Conservation (phyloP, 2,797 vertebrate species). For the Bradypus variegatus region DNA sequence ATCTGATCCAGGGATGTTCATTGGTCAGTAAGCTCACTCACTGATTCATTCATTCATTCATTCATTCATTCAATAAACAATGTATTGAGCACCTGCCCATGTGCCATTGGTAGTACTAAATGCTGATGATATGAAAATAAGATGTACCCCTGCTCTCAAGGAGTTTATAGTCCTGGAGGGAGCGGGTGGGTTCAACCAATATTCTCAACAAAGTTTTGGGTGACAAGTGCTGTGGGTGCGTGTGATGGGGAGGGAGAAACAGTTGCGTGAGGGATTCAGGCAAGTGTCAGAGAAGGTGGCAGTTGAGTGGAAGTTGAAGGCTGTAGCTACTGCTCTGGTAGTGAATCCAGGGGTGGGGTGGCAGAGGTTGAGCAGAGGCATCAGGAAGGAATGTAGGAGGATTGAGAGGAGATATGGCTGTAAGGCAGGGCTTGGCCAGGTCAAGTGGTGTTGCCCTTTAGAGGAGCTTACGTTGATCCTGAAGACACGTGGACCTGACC, state of each 20-base stretch:
- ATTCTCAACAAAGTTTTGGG: neutral
- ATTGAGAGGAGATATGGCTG: rapidly evolving
- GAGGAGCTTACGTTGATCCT: neutral
- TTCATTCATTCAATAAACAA: neutral
- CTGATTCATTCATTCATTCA: too few relatives aligned
- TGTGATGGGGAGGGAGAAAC: neutral
- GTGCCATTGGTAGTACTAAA: neutral
- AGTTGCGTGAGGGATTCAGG: too few relatives aligned
- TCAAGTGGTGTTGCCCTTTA: neutral
- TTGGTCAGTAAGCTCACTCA: neutral
- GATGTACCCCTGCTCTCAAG: neutral
- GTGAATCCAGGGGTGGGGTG: neutral
- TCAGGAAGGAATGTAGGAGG: neutral
- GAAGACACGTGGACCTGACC: neutral
- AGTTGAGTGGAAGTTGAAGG: neutral
- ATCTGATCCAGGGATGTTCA: too few relatives aligned
- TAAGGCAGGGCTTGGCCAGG: neutral
- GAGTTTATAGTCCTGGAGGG: neutral
- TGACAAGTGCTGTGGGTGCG: neutral
- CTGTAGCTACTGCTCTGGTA: neutral
- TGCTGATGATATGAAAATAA: neutral
- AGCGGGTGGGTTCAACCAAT: neutral
- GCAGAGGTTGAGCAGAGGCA: too few relatives aligned
- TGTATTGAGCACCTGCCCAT: neutral
- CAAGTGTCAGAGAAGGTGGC: neutral